These are phyloP conservation scores for Ophiothrix spiculata DNA, from an alignment of 35 echinoderm and acorn worm genomes.

Conservation along the genomic window DNA sequence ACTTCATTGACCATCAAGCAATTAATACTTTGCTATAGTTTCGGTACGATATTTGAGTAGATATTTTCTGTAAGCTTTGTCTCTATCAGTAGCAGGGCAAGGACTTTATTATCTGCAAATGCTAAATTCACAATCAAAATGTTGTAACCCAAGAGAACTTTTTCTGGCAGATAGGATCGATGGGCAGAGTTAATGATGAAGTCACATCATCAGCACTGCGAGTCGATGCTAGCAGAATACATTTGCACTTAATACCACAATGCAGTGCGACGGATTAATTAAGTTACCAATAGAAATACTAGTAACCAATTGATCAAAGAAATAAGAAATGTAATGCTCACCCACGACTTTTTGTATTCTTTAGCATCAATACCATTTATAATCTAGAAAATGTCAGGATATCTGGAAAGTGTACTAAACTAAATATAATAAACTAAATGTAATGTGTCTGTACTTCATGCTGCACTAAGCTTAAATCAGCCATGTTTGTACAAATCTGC, in stretches of 20 bases:
- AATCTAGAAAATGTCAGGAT: not conserved
- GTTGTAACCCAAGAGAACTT: conserved; percentile 4
- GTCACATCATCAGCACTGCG: not conserved
- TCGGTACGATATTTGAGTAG: too few species aligned
- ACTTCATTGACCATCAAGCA: too few species aligned
- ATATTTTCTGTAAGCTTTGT: too few species aligned
- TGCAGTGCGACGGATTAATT: not conserved
- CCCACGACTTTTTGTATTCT: not conserved
- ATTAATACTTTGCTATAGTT: too few species aligned
- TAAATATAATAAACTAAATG: not conserved
- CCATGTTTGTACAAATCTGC: not conserved
- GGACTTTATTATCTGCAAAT: not conserved
- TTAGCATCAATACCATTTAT: not conserved
- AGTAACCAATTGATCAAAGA: not conserved
- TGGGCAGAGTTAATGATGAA: not conserved
- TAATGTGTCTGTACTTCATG: not conserved
- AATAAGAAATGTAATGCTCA: not conserved
- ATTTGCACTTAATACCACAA: not conserved
- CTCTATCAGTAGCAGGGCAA: not conserved
- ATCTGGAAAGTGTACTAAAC: not conserved
- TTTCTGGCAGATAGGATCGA: conserved; percentile 11
- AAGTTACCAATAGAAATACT: not conserved
- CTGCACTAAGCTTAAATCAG: not conserved
- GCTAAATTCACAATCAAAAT: conserved; percentile 10
- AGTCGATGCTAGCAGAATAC: not conserved